Percentiles rank a stretch among this genome's conserved stretches.
These are phyloP conservation scores for Fukomys damarensis DNA, from an alignment of 2,113 vertebrate genomes.

Conservation along the genomic window DNA sequence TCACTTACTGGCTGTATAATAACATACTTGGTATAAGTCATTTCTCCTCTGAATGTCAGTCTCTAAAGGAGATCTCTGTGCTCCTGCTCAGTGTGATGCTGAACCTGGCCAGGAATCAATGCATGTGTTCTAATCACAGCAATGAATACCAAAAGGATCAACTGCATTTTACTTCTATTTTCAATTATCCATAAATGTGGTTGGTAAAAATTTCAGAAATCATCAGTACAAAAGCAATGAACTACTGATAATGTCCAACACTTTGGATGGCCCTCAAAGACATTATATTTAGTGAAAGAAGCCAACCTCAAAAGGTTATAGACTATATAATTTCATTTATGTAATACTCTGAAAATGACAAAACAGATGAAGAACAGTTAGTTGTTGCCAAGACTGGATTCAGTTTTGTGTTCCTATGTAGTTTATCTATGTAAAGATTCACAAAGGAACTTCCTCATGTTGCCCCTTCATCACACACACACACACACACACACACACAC, in stretches of 20 bases:
- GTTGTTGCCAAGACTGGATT: background rate
- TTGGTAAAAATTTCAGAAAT: background rate
- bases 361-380: background rate
- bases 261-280: background rate
- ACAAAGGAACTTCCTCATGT: background rate
- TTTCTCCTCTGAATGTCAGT: too few species aligned
- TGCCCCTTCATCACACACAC: background rate
- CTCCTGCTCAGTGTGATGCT: accelerated
- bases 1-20: too few species aligned
- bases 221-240: background rate
- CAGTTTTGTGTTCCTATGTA: background rate
- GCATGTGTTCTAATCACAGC: too few species aligned
- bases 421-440: too few species aligned
- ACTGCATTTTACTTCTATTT: background rate
- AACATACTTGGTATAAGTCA: background rate
- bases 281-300: background rate
- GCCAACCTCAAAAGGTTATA: background rate
- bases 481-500: background rate
- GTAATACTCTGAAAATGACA: background rate
- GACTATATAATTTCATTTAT: background rate
- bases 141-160: background rate
- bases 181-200: background rate
- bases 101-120: background rate
- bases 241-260: background rate
- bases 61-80: background rate